Percentiles rank a stretch among this genome's conserved stretches.
Conservation (phyloP, 2,888 invertebrate genomes). For the Epinotia nisella region DNA sequence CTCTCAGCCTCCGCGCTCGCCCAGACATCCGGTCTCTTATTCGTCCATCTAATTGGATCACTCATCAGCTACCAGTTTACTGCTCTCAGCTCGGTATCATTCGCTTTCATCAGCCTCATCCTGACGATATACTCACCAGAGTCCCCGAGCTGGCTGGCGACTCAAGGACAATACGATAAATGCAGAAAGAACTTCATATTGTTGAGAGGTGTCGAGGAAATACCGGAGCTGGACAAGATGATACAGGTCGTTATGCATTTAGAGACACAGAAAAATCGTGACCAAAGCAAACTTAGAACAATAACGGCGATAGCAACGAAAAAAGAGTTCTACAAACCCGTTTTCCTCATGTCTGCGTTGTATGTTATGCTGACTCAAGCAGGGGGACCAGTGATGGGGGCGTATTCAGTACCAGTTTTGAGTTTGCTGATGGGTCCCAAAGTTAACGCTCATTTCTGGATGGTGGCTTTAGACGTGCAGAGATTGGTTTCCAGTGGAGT, state of each 20-base stretch:
- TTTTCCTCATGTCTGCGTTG: constrained; percentile 84
- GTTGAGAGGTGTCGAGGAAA: constrained; percentile 78
- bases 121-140: constrained; percentile 80
- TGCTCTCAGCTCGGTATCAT: constrained; percentile 73
- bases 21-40: constrained; percentile 84
- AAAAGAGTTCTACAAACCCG: constrained; percentile 83
- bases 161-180: constrained; percentile 76
- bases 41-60: constrained; percentile 85
- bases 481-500: constrained; percentile 84
- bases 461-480: constrained; percentile 86
- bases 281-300: constrained; percentile 43
- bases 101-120: constrained; percentile 74
- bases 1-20: constrained; percentile 83
- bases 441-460: constrained; percentile 86
- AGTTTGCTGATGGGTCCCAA: constrained; percentile 81
- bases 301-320: constrained; percentile 57
- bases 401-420: constrained; percentile 87
- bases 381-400: constrained; percentile 87
- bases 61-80: constrained; percentile 83
- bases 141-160: constrained; percentile 86
- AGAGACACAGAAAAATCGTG: constrained; percentile 28
- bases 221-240: constrained; percentile 58
- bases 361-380: constrained; percentile 87
- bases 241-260: constrained; percentile 46
- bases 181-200: constrained; percentile 82